Conservation (phyloP, 2,113 vertebrate genomes). For the Falco punctatus region DNA sequence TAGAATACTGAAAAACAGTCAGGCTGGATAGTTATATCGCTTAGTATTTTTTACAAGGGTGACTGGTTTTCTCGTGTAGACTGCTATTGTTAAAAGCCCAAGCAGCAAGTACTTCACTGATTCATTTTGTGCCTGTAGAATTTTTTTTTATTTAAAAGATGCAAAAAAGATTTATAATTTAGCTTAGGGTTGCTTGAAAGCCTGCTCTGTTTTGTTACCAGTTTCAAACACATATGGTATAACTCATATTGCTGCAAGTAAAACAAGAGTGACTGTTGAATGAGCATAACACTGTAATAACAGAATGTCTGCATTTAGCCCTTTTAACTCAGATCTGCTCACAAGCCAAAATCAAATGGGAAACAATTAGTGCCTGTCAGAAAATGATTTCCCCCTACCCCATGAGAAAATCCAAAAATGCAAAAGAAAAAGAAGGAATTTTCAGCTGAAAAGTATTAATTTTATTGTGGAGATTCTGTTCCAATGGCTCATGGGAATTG, state of each 20-base stretch:
- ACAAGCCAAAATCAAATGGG: constrained; percentile 58
- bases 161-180: constrained; percentile 70
- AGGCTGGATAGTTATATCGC: neutral
- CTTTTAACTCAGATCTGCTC: constrained; percentile 53
- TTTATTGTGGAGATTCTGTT: neutral
- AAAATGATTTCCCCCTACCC: neutral
- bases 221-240: constrained; percentile 67
- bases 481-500: constrained; percentile 33
- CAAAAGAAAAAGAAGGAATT: neutral
- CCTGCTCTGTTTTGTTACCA: constrained; percentile 60
- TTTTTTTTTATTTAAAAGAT: constrained; percentile 58
- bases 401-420: constrained; percentile 47
- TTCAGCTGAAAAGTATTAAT: constrained; percentile 31
- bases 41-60: neutral
- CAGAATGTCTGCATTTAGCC: constrained; percentile 59
- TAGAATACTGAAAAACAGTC: neutral
- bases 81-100: constrained; percentile 5
- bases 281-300: constrained; percentile 52
- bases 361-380: constrained; percentile 66
- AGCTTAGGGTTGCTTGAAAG: constrained; percentile 60
- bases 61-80: neutral
- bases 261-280: constrained; percentile 67
- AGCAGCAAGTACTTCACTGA: neutral
- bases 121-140: constrained; percentile 28
- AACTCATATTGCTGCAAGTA: constrained; percentile 68